A percentile compares a stretch with the other conserved stretches of the same genome.
Conservation (phyloP, 2,888 invertebrate species). For the Habroteleia sp. region DNA sequence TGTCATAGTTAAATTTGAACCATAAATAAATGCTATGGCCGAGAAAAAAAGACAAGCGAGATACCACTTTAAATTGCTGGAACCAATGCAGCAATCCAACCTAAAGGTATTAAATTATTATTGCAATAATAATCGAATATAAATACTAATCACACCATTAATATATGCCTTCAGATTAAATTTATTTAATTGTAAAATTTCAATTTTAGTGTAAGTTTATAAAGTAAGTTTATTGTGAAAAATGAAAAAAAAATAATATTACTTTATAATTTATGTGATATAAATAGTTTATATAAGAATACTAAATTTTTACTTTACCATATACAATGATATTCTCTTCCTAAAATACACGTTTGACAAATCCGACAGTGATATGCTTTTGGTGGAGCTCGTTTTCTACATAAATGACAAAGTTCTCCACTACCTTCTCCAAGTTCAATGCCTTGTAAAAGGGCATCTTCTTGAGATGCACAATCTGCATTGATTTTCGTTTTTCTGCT, state of each 20-base stretch:
- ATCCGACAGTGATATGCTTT: conserved; percentile 90
- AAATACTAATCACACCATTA: too few species aligned
- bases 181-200: too few species aligned
- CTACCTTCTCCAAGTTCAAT: conserved; percentile 75
- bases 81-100: conserved; percentile 92
- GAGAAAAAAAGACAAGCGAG: conserved; percentile 86
- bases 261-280: too few species aligned
- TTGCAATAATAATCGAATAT: too few species aligned
- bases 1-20: conserved; percentile 90
- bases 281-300: too few species aligned
- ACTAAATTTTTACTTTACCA: too few species aligned
- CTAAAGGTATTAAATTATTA: too few species aligned
- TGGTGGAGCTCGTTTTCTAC: conserved; percentile 84
- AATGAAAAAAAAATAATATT: too few species aligned
- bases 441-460: conserved; percentile 68
- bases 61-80: conserved; percentile 89
- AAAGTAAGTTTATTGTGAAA: too few species aligned
- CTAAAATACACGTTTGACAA: conserved; percentile 91
- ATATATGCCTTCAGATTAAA: too few species aligned
- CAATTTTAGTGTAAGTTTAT: too few species aligned
- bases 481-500: conserved; percentile 78
- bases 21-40: conserved; percentile 86
- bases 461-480: conserved; percentile 72
- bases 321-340: conserved; percentile 90
- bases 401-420: conserved; percentile 83